These are phyloP conservation scores for Apamea monoglypha DNA, from an alignment of 2,888 invertebrate species.

Conservation along the genomic window DNA sequence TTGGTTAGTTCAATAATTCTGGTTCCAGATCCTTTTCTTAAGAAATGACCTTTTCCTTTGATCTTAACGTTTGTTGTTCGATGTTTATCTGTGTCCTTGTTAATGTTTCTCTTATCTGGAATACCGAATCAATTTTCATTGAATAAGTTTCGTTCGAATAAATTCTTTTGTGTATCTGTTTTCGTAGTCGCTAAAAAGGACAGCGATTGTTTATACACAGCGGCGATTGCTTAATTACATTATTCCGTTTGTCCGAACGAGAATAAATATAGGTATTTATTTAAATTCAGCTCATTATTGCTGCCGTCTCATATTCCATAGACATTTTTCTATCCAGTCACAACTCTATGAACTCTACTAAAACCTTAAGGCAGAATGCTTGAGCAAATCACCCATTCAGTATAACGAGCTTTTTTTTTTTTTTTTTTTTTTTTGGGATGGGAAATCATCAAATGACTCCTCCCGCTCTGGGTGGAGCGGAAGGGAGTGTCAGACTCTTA, in stretches of 20 bases:
- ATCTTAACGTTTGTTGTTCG: slow-evolving; percentile 29
- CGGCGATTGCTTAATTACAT: slow-evolving; percentile 22
- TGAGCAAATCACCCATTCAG: slow-evolving; percentile 21
- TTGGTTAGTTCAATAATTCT: slow-evolving; percentile 39
- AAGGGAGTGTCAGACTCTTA: no score
- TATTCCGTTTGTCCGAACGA: neutral
- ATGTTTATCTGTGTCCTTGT: slow-evolving; percentile 35
- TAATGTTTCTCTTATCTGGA: slow-evolving; percentile 32
- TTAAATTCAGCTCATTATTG: neutral
- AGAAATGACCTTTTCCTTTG: slow-evolving; percentile 34
- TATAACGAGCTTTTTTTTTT: slow-evolving; percentile 50
- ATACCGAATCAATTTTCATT: slow-evolving; percentile 48
- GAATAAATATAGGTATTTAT: neutral
- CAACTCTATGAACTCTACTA: neutral
- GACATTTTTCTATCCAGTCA: neutral
- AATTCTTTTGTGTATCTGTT: slow-evolving; percentile 35
- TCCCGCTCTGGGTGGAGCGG: no score
- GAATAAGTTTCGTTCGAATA: slow-evolving; percentile 41
- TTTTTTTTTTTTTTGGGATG: no score
- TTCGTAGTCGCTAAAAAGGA: slow-evolving; percentile 5
- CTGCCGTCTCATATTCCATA: neutral
- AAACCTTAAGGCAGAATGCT: neutral
- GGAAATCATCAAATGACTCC: no score
- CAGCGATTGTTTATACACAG: slow-evolving; percentile 21
- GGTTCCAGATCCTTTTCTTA: slow-evolving; percentile 26